Evolutionary conservation across 92 coral and sea anemone genomes (phyloP), one percentile per base, ranked within the genome.

Genomic region (Anthopleura xanthogrammica): DNA sequence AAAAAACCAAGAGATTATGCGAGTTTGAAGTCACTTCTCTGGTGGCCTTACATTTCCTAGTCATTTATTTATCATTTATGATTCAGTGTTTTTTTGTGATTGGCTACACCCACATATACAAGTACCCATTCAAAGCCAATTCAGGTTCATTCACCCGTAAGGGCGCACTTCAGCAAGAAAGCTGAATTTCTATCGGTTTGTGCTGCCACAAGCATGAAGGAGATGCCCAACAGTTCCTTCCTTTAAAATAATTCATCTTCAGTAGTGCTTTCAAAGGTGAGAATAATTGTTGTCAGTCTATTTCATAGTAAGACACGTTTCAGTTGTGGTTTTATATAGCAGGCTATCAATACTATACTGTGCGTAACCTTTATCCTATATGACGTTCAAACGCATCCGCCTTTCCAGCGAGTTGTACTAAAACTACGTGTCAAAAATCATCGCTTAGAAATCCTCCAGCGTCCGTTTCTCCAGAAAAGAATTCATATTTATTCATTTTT

Each of bases 61-160:
- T 70, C 55, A 66, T 66, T 66, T n/a, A 81, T 81, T 20, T 70
- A 81, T 81, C 77, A 81, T 81, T 81, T 68, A 81, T 70, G 84
- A 81, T 46, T 50, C 41, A 29, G 48, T 7, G 52, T 42, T n/a
- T 19, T 36, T 10, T 68, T 9, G n/a, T 70, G 84, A 81, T 81
- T 81, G 84, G 84, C 77, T 81, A 70, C 74, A 68, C 74, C 74
- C 74, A 68, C 74, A 23, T 36, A 36, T 68, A 36, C 74, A 22
- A 68, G 74, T 68, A 68, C 41, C 74, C 74, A 68, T 68, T 36
- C 74, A 68, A 68, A 68, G 42, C 74, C 74, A 68, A 68, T 68
- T 68, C 17, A 24, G 42, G 12, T 16, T 36, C 41, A 68, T 36
- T 68, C 74, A 68, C 17, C 24, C 36, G 74, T 68, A 22, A 68